Evolutionary conservation across 2,888 invertebrate genomes (phyloP), one percentile per base, ranked within the genome.

Genomic region (Meteorus cinctellus): DNA sequence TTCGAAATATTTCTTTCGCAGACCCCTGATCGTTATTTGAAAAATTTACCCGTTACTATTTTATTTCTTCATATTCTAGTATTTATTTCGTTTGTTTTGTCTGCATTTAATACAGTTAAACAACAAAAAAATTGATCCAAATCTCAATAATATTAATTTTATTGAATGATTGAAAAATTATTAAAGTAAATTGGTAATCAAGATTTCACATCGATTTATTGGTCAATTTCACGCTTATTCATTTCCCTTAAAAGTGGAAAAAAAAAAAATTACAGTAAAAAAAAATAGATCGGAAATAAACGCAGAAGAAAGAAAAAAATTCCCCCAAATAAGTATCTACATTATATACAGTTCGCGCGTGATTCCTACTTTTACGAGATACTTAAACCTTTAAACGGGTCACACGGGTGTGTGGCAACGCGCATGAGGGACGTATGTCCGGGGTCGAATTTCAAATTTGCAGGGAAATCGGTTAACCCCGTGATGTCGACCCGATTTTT

Each of bases 391-490:
- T 88, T 88, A 88, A 88, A 88, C 83, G 87, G 84, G 85, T 83
- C 81, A 82, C 81, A 80, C 82, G 78, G 78, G 79, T 80, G 67
- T 65, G 73, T 60, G 62, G 51, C 62, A 55, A 55, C 19, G 55
- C 19, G 55, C 55, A n/a, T 19, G 19, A 55, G 10, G 55, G 51
- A 59, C 76, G 75, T 70, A 51, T 71, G 74, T 55, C 67, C 77
- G 79, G 80, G 80, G 74, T 81, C 80, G 77, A 75, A 76, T 81
- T 81, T 79, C 81, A 79, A 83, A 84, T 85, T 85, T 79, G 85
- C 87, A 86, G 83, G 83, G 85, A 87, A 89, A 89, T 89, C 89
- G 88, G 89, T 89, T 89, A 89, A 89, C 88, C 88, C 87, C 71
- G 78, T 74, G 78, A 79, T 81, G 82, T 80, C 77, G 78, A 76